Conservation (phyloP, 2,797 vertebrate species). For the Garrulus glandarius region DNA sequence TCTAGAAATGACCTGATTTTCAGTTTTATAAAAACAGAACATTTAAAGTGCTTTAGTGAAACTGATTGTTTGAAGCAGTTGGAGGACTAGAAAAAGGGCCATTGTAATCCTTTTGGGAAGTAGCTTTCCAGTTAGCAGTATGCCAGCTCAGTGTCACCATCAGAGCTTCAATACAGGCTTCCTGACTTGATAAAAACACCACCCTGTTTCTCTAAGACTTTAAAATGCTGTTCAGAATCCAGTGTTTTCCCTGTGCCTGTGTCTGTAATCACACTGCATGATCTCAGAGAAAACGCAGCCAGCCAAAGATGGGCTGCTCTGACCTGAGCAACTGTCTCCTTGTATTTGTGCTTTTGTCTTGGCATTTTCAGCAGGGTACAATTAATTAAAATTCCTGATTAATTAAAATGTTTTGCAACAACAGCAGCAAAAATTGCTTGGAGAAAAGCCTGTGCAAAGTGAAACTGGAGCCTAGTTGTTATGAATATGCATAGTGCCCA, state of each 20-base stretch:
- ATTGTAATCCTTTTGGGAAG: not conserved
- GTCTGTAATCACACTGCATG: not conserved
- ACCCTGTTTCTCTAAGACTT: not conserved
- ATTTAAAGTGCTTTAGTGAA: not conserved
- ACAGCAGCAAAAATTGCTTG: not conserved
- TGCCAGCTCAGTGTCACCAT: not conserved
- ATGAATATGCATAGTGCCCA: not conserved
- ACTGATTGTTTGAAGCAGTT: not conserved
- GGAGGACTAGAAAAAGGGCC: not conserved
- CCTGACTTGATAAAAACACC: not conserved
- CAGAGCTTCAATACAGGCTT: not conserved
- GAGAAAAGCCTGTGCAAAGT: not conserved
- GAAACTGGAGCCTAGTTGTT: not conserved
- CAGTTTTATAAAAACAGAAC: not conserved
- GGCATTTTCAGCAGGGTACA: slow-evolving; percentile 22
- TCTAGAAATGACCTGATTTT: not conserved
- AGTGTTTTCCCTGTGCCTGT: not conserved
- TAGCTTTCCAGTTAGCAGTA: not conserved
- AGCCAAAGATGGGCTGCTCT: not conserved
- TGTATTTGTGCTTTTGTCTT: not conserved
- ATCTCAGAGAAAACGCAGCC: not conserved
- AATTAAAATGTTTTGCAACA: slow-evolving; percentile 42
- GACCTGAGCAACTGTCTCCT: not conserved
- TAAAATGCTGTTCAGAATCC: not conserved
- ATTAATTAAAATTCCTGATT: slow-evolving; percentile 46